These are phyloP conservation scores for Erebia palarica DNA, from an alignment of 2,888 invertebrate genomes.

Conservation along the genomic window DNA sequence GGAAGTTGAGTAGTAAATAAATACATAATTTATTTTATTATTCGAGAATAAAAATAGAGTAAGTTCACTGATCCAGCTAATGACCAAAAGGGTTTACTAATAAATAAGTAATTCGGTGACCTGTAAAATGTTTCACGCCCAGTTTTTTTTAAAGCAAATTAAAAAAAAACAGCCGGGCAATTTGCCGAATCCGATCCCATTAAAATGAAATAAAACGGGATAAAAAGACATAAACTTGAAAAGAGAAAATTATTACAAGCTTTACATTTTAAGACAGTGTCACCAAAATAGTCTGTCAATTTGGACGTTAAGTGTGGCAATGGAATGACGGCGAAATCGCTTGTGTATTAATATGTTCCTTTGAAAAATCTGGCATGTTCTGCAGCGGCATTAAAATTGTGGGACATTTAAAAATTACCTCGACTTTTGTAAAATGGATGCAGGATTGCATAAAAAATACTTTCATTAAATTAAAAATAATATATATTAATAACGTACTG, in stretches of 20 bases:
- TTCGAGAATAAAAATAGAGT: too few relatives aligned
- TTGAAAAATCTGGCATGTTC: conserved; percentile 8
- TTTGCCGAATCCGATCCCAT: conserved; percentile 21
- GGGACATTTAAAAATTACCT: conserved; percentile 4
- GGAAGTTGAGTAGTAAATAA: too few relatives aligned
- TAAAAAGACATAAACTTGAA: conserved; percentile 15
- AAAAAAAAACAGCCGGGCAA: background rate
- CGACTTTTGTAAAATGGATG: background rate
- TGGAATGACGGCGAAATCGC: background rate
- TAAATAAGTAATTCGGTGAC: conserved; percentile 2
- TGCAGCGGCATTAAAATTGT: conserved; percentile 4
- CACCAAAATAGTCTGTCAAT: conserved; percentile 19
- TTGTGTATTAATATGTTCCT: conserved; percentile 11
- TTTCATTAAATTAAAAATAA: too few relatives aligned
- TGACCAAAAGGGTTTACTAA: background rate
- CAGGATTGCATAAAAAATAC: background rate
- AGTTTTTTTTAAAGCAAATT: background rate
- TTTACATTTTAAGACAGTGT: background rate
- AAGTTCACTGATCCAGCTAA: too few relatives aligned
- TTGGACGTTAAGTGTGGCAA: conserved; percentile 19
- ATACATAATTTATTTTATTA: too few relatives aligned
- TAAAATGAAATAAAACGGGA: conserved; percentile 15
- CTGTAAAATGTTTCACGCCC: background rate
- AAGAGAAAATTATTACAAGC: conserved; percentile 18
- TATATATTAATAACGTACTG: too few relatives aligned